Conservation (phyloP, 2,797 vertebrate species). For the Chloroceryle inda region DNA sequence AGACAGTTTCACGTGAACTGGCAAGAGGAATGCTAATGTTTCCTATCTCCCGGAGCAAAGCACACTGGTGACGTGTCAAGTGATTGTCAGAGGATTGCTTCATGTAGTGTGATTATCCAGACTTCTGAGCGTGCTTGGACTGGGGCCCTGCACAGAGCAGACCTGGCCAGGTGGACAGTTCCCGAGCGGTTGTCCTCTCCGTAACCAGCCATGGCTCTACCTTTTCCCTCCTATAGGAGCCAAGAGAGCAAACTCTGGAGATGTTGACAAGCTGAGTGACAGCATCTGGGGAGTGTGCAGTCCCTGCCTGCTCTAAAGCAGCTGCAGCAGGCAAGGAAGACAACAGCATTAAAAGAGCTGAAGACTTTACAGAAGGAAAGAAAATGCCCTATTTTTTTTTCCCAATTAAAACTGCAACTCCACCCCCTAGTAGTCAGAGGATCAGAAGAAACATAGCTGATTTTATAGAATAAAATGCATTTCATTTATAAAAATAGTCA, state of each 20-base stretch:
- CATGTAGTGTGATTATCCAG: fast-evolving
- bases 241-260: neutral
- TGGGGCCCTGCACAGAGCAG: neutral
- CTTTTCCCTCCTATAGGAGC: neutral
- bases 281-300: fast-evolving
- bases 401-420: neutral
- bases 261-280: neutral
- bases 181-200: neutral
- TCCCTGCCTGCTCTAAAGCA: neutral
- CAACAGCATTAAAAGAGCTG: neutral
- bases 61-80: fast-evolving
- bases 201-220: neutral
- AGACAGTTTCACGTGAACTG: fast-evolving
- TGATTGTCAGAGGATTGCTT: fast-evolving
- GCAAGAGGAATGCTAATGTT: neutral
- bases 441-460: neutral
- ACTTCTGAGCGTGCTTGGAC: neutral
- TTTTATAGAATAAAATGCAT: slow-evolving; percentile 36
- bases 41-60: neutral
- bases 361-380: neutral
- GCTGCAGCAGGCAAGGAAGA: neutral
- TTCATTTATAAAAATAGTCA: slow-evolving; percentile 34
- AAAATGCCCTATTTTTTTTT: neutral
- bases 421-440: neutral
- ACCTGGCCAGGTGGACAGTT: neutral